A percentile compares a stretch with the other conserved stretches of the same genome.
Evolutionary conservation across 2,888 invertebrate genomes (phyloP).

Genomic region (Eupithecia abbreviata): DNA sequence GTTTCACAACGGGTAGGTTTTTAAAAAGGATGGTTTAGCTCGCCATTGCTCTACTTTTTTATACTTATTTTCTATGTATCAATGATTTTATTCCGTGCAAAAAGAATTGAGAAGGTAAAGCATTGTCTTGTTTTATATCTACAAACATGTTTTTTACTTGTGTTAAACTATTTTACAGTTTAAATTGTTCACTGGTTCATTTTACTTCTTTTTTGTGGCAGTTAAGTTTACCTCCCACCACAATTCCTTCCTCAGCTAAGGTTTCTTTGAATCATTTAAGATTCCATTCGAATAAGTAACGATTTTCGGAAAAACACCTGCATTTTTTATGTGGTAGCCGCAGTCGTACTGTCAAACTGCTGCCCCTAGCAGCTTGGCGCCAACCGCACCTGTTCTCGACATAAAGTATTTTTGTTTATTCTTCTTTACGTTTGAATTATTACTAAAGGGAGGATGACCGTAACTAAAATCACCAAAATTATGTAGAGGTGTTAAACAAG

Average conservation of each 20-base stretch:
- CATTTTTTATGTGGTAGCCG: constrained; percentile 24
- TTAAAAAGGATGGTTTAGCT: neutral
- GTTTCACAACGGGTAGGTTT: neutral
- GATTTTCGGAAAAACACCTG: constrained; percentile 16
- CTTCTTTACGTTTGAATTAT: neutral
- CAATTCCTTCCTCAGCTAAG: neutral
- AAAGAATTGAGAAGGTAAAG: neutral
- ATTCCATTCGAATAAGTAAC: constrained; percentile 2
- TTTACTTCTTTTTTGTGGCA: neutral
- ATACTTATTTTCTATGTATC: neutral
- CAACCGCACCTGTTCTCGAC: constrained; percentile 16
- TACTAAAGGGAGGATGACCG: too few species aligned
- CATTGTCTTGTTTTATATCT: neutral
- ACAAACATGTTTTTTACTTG: neutral
- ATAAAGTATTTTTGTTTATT: constrained; percentile 7
- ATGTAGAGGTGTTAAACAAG: too few species aligned
- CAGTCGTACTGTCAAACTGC: constrained; percentile 25
- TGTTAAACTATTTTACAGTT: neutral
- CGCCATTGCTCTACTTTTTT: neutral
- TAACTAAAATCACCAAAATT: too few species aligned
- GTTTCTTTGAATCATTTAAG: constrained; percentile 11
- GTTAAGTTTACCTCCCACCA: neutral
- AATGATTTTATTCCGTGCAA: neutral
- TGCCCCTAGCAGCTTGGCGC: neutral
- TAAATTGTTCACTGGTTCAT: neutral